Evolutionary conservation across 2,888 invertebrate species (phyloP).

Genomic region (Diadegma fenestrale): DNA sequence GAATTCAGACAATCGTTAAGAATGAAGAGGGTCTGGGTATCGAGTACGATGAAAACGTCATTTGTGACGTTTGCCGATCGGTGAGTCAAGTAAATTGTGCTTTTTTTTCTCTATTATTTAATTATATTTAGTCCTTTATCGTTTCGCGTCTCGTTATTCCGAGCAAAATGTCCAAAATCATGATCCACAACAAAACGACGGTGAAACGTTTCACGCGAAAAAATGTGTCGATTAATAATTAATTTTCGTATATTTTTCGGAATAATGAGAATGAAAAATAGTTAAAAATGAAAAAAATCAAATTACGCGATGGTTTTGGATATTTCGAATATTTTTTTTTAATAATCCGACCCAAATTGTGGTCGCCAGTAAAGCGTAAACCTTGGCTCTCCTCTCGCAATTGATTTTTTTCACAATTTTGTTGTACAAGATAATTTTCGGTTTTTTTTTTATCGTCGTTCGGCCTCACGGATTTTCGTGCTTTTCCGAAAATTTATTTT

Average conservation of each 20-base stretch:
- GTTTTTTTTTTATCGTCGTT: background rate
- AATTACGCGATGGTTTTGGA: no score
- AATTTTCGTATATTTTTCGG: background rate
- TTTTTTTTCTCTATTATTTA: slow-evolving; percentile 40
- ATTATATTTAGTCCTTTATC: slow-evolving; percentile 6
- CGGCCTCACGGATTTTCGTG: background rate
- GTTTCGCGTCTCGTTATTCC: background rate
- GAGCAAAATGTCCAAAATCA: background rate
- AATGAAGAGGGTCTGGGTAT: slow-evolving; percentile 97
- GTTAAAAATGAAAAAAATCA: background rate
- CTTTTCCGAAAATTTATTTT: background rate
- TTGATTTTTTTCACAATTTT: no score
- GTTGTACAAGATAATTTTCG: background rate
- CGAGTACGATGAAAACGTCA: slow-evolving; percentile 99
- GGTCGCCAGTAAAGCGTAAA: no score
- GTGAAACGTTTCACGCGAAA: background rate
- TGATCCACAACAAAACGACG: background rate
- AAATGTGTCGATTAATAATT: background rate
- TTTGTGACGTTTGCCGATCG: slow-evolving; percentile 99
- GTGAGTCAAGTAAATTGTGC: slow-evolving; percentile 84
- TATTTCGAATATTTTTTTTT: no score
- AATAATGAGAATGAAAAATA: background rate
- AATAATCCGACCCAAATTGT: no score
- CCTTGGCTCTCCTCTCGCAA: no score
- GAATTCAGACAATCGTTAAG: slow-evolving; percentile 95